phyloP scores from a whole-genome alignment of 2,797 vertebrate species.

The Hafferia zeledoni region DNA sequence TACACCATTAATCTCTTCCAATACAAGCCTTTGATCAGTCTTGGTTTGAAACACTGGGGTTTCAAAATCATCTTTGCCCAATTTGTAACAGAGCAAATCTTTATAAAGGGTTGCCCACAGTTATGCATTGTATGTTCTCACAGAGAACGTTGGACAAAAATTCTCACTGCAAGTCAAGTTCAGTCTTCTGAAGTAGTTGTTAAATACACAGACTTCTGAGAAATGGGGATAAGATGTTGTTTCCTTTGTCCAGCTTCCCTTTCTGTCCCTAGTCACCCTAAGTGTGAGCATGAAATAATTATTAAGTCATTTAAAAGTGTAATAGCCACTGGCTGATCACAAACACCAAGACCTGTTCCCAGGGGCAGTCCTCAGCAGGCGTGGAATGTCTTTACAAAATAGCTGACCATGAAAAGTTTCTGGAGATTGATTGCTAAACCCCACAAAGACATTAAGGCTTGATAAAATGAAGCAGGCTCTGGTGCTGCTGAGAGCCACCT shows the following conservation, averaged over 20 bases:
- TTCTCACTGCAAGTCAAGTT: neutral
- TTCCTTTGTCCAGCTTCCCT: neutral
- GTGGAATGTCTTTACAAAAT: neutral
- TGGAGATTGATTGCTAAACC: neutral
- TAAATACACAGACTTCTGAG: neutral
- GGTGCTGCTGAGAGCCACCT: neutral
- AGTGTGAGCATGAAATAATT: neutral
- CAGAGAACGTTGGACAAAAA: neutral
- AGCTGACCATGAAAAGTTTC: neutral
- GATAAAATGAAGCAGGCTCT: neutral
- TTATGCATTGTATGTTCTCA: neutral
- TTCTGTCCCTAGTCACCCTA: neutral
- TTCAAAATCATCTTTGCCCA: neutral
- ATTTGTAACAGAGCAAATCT: neutral
- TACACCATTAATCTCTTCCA: neutral
- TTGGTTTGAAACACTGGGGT: neutral
- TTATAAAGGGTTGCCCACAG: neutral
- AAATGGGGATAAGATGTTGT: neutral
- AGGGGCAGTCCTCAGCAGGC: neutral
- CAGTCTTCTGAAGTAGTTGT: neutral
- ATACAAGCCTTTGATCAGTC: neutral
- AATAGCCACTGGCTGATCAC: neutral
- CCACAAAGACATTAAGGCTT: neutral
- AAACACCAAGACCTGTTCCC: neutral
- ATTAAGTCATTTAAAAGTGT: neutral